These are phyloP conservation scores for Temnothorax longispinosus DNA, from an alignment of 1,140 invertebrate genomes.

Conservation along the genomic window DNA sequence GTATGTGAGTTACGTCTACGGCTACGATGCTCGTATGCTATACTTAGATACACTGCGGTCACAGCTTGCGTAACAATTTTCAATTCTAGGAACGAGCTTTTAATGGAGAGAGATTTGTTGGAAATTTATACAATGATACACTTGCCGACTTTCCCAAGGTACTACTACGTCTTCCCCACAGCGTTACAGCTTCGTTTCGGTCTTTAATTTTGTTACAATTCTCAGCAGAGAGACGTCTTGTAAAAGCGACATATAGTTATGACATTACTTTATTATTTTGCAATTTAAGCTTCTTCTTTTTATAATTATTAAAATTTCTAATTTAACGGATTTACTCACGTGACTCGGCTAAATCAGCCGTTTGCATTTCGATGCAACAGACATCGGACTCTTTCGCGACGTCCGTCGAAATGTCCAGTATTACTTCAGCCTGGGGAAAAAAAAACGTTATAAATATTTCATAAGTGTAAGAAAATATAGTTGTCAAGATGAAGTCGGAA, in stretches of 20 bases:
- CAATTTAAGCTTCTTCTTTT: background rate
- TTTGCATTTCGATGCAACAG: slow-evolving; percentile 61
- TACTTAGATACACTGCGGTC: background rate
- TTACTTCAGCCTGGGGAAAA: slow-evolving; percentile 50
- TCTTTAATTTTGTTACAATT: background rate
- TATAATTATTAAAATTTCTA: background rate
- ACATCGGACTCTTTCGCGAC: background rate
- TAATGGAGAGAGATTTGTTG: background rate
- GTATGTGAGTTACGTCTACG: background rate
- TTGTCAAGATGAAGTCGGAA: background rate
- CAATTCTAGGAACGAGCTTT: background rate
- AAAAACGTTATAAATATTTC: background rate
- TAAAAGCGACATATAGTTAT: background rate
- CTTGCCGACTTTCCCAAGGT: background rate
- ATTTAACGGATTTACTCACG: slow-evolving; percentile 47
- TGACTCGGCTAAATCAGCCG: background rate
- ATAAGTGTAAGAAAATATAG: background rate
- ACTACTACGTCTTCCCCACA: background rate
- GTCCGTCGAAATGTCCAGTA: slow-evolving; percentile 50
- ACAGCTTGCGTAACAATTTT: background rate
- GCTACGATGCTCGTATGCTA: background rate
- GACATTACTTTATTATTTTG: too few relatives aligned
- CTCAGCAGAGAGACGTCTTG: background rate
- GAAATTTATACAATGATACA: background rate
- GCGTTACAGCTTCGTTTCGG: background rate